Conservation (phyloP, 2,113 vertebrate species). For the Spermophilus dauricus region DNA sequence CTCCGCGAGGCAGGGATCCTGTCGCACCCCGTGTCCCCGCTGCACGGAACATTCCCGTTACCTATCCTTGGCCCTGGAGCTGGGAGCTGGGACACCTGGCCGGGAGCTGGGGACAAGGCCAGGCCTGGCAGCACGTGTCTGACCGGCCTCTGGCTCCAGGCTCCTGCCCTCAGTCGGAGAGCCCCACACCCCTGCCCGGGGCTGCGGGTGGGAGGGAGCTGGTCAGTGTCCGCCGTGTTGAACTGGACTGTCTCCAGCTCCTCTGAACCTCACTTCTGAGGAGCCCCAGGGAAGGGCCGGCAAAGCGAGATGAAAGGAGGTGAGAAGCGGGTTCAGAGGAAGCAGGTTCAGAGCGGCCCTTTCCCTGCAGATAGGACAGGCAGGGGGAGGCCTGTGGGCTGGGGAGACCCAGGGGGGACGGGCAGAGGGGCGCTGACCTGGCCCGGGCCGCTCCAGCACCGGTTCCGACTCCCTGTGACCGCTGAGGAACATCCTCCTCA, state of each 20-base stretch:
- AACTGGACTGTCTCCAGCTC: conserved; percentile 62
- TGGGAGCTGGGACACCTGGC: background rate
- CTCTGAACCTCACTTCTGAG: conserved; percentile 48
- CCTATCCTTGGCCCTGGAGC: background rate
- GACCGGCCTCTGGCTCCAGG: background rate
- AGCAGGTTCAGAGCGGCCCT: conserved; percentile 76
- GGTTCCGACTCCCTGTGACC: background rate
- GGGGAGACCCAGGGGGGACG: background rate
- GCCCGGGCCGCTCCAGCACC: background rate
- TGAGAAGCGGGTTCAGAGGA: conserved; percentile 71
- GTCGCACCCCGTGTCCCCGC: background rate
- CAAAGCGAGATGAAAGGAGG: conserved; percentile 75
- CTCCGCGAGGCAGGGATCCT: background rate
- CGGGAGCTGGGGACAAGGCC: too few species aligned
- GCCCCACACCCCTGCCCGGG: too few species aligned
- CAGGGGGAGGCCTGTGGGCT: background rate
- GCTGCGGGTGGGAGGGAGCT: too few species aligned
- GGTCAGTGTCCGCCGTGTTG: conserved; percentile 65
- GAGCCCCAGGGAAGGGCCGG: conserved; percentile 69
- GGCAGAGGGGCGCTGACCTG: background rate
- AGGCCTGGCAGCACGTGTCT: background rate
- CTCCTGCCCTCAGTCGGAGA: background rate
- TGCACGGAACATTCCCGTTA: background rate
- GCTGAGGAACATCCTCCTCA: too few species aligned
- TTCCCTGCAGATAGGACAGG: conserved; percentile 69